Evolutionary conservation across 2,888 invertebrate genomes (phyloP).

Genomic region (Drosophila quinaria): DNA sequence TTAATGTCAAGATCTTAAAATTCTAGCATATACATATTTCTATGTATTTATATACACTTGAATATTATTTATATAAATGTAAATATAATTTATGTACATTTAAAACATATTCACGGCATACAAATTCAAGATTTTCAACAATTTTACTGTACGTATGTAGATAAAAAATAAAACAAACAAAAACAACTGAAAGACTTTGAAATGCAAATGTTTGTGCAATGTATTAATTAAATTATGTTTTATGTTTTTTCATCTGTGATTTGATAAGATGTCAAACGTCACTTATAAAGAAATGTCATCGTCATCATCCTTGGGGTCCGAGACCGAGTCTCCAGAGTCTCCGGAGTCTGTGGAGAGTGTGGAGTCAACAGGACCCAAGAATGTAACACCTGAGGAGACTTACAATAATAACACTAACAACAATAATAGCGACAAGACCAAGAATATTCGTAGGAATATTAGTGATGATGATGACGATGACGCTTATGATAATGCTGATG

Average conservation of each 20-base stretch:
- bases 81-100: background rate
- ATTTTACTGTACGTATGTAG: constrained; percentile 3
- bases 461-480: background rate
- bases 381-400: background rate
- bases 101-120: background rate
- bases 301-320: background rate
- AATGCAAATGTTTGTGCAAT: constrained; percentile 1
- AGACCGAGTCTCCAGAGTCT: background rate
- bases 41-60: background rate
- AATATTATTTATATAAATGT: background rate
- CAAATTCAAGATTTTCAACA: background rate
- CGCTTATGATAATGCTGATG: background rate
- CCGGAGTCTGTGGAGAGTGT: background rate
- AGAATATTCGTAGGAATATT: background rate
- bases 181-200: constrained; percentile 1
- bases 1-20: background rate
- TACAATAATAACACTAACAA: background rate
- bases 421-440: background rate
- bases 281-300: background rate
- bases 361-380: background rate
- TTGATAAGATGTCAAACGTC: background rate
- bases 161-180: background rate
- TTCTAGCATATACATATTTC: background rate
- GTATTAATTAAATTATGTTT: constrained; percentile 9
- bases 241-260: background rate